Percentiles rank a stretch among this genome's conserved stretches.
These are phyloP conservation scores for Catocala nupta DNA, from an alignment of 2,888 invertebrate genomes.

Conservation along the genomic window DNA sequence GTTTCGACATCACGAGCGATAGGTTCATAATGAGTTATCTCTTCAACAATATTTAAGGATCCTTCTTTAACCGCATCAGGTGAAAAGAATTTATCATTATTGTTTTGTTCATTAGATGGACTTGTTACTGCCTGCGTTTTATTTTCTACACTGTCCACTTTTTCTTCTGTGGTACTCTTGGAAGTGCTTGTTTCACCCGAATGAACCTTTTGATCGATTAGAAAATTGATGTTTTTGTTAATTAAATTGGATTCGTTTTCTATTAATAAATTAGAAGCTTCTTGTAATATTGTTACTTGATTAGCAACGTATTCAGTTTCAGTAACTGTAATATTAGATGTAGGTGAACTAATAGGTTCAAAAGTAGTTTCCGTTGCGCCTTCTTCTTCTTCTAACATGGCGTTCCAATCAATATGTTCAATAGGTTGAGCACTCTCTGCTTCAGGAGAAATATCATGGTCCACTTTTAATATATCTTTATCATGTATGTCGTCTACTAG, in stretches of 20 bases:
- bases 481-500: slow-evolving; percentile 4
- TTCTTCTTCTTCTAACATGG: slow-evolving; percentile 78
- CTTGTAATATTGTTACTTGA: slow-evolving; percentile 78
- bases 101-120: slow-evolving; percentile 74
- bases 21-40: slow-evolving; percentile 69
- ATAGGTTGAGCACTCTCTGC: slow-evolving; percentile 61
- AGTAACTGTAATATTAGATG: slow-evolving; percentile 39
- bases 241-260: slow-evolving; percentile 33
- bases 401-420: slow-evolving; percentile 80
- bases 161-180: slow-evolving; percentile 6
- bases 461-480: background rate
- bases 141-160: slow-evolving; percentile 13
- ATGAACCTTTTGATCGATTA: slow-evolving; percentile 19
- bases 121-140: slow-evolving; percentile 43
- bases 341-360: slow-evolving; percentile 59
- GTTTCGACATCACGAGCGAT: slow-evolving; percentile 71
- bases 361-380: slow-evolving; percentile 57
- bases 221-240: slow-evolving; percentile 33
- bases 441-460: slow-evolving; percentile 22
- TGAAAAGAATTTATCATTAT: slow-evolving; percentile 74
- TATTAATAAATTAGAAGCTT: slow-evolving; percentile 52
- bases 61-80: slow-evolving; percentile 64
- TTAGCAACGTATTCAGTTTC: slow-evolving; percentile 67
- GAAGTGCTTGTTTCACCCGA: slow-evolving; percentile 9
- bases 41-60: slow-evolving; percentile 69